phyloP scores from a whole-genome alignment of 1,140 invertebrate genomes.

The Trissolcus basalis region DNA sequence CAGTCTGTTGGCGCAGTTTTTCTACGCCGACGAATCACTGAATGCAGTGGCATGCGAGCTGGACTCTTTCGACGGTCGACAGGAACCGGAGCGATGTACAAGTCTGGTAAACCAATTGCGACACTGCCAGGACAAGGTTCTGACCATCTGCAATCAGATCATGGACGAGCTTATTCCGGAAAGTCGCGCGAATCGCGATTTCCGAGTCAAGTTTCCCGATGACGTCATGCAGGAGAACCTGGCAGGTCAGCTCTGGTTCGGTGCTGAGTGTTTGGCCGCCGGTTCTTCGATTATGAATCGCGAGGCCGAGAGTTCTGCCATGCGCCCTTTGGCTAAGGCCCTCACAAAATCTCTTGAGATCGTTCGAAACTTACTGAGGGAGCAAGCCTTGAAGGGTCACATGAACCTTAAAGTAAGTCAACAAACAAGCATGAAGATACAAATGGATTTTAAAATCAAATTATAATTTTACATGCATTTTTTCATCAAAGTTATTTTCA shows the following conservation, averaged over 20 bases:
- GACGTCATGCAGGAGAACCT: constrained; percentile 98
- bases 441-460: no score
- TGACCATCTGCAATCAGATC: constrained; percentile 94
- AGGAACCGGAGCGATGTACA: constrained; percentile 97
- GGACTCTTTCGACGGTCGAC: constrained; percentile 98
- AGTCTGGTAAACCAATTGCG: constrained; percentile 94
- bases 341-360: constrained; percentile 96
- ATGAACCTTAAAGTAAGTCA: constrained; percentile 72
- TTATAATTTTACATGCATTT: no score
- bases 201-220: constrained; percentile 99
- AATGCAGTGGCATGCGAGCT: constrained; percentile 95
- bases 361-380: constrained; percentile 91
- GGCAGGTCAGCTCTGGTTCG: constrained; percentile 99
- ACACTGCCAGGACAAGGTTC: constrained; percentile 90
- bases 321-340: constrained; percentile 97
- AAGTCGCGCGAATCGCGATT: constrained; percentile 93
- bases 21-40: constrained; percentile 97
- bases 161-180: constrained; percentile 96
- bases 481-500: no score
- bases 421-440: no score
- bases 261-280: constrained; percentile 96
- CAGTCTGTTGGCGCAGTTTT: constrained; percentile 96
- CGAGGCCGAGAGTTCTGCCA: constrained; percentile 94
- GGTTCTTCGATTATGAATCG: constrained; percentile 98
- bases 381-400: constrained; percentile 81